Evolutionary conservation across 2,888 invertebrate genomes (phyloP).

Genomic region (Argynnis bischoffii): DNA sequence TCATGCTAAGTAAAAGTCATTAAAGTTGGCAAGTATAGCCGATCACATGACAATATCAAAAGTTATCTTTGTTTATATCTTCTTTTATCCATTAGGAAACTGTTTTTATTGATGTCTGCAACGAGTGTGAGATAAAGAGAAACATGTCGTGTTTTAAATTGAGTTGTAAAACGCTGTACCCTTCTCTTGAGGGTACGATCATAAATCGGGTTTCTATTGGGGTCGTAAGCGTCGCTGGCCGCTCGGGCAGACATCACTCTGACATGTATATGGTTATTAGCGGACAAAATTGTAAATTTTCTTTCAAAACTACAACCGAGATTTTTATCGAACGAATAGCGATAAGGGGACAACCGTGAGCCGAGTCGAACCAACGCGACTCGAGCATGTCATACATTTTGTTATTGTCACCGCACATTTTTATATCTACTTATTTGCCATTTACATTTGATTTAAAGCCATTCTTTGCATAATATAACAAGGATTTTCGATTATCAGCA

Average conservation of each 20-base stretch:
- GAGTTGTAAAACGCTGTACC: constrained; percentile 72
- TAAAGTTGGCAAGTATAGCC: background rate
- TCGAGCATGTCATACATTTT: constrained; percentile 48
- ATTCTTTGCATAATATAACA: constrained; percentile 71
- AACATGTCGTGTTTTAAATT: constrained; percentile 67
- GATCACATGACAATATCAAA: background rate
- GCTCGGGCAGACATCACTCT: constrained; percentile 57
- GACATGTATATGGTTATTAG: constrained; percentile 65
- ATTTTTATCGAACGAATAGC: constrained; percentile 63
- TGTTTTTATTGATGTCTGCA: constrained; percentile 35
- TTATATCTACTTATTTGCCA: constrained; percentile 64
- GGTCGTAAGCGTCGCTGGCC: constrained; percentile 66
- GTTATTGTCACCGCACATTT: constrained; percentile 62
- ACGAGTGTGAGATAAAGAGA: constrained; percentile 46
- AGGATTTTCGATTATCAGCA: constrained; percentile 63
- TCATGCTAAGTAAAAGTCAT: background rate
- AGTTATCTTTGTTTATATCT: constrained; percentile 10
- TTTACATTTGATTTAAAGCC: constrained; percentile 64
- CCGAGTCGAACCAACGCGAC: constrained; percentile 42
- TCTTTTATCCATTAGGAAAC: constrained; percentile 29
- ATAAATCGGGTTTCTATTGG: constrained; percentile 70
- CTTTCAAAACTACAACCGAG: constrained; percentile 66
- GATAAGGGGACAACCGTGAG: constrained; percentile 50
- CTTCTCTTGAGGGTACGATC: constrained; percentile 64
- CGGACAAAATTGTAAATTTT: constrained; percentile 67